Conservation (phyloP, 2,888 invertebrate species). For the Athetis lepigone region DNA sequence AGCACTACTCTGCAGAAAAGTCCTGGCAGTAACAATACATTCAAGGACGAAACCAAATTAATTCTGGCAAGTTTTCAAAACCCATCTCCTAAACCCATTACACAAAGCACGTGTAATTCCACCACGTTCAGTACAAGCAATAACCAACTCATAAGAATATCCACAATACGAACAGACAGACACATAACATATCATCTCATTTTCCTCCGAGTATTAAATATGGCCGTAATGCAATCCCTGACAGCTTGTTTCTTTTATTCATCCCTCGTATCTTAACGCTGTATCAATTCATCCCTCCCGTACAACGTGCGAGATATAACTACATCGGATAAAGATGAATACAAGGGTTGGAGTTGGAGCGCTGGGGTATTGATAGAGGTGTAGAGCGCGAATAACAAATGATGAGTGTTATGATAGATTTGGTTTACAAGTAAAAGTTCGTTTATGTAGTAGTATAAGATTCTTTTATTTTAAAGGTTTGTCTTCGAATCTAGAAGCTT, state of each 20-base stretch:
- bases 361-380: slow-evolving; percentile 8
- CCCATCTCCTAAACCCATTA: neutral
- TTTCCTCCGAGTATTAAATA: slow-evolving; percentile 53
- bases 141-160: slow-evolving; percentile 5
- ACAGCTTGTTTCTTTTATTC: slow-evolving; percentile 58
- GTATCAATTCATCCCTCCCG: slow-evolving; percentile 56
- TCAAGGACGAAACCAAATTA: too few relatives aligned
- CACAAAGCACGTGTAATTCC: neutral
- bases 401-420: neutral
- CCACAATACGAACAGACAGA: slow-evolving; percentile 34
- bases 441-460: too few relatives aligned
- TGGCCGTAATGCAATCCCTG: slow-evolving; percentile 52
- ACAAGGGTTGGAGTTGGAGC: slow-evolving; percentile 33
- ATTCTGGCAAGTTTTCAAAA: too few relatives aligned
- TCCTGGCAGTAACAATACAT: too few relatives aligned
- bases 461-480: too few relatives aligned
- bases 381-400: slow-evolving; percentile 11
- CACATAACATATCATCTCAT: slow-evolving; percentile 43
- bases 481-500: too few relatives aligned
- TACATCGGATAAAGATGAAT: slow-evolving; percentile 32
- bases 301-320: slow-evolving; percentile 32
- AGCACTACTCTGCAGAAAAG: too few relatives aligned
- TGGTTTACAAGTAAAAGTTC: neutral
- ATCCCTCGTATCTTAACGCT: slow-evolving; percentile 60
- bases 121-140: neutral